These are phyloP conservation scores for Conus ventricosus DNA, from an alignment of 1,140 invertebrate genomes.

Conservation along the genomic window DNA sequence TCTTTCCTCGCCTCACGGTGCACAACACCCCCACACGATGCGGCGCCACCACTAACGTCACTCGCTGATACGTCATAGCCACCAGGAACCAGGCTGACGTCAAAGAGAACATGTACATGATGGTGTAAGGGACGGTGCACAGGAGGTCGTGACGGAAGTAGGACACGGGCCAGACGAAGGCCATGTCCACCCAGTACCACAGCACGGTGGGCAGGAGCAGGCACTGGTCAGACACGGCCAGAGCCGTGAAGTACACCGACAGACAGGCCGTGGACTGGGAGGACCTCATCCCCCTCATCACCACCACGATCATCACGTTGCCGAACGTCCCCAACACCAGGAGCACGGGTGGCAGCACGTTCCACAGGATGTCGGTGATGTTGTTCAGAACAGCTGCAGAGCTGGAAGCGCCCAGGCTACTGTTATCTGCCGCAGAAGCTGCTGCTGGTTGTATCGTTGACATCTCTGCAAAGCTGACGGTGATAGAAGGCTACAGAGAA, in stretches of 20 bases:
- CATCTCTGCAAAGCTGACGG: too few species aligned
- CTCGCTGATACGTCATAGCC: conserved; percentile 5
- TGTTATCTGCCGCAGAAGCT: too few species aligned
- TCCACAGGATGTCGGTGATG: not conserved
- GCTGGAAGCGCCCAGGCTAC: too few species aligned
- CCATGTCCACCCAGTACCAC: not conserved
- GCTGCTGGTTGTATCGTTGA: too few species aligned
- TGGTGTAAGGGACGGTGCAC: not conserved
- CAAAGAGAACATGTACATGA: not conserved
- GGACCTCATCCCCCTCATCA: conserved; percentile 6
- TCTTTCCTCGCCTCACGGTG: not conserved
- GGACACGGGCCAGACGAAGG: not conserved
- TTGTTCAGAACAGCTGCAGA: too few species aligned
- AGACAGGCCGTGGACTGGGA: not conserved
- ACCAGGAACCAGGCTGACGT: conserved; percentile 14
- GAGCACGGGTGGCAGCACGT: not conserved
- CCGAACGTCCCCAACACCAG: not conserved
- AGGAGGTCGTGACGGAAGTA: not conserved
- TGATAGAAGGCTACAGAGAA: too few species aligned
- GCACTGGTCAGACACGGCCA: conserved; percentile 13
- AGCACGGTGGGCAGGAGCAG: not conserved
- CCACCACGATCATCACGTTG: not conserved
- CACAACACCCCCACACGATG: not conserved
- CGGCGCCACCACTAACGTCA: not conserved
- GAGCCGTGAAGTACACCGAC: conserved; percentile 6